Evolutionary conservation across 2,888 invertebrate species (phyloP), one percentile per base, ranked within the genome.

Genomic region (Dynastes maya): DNA sequence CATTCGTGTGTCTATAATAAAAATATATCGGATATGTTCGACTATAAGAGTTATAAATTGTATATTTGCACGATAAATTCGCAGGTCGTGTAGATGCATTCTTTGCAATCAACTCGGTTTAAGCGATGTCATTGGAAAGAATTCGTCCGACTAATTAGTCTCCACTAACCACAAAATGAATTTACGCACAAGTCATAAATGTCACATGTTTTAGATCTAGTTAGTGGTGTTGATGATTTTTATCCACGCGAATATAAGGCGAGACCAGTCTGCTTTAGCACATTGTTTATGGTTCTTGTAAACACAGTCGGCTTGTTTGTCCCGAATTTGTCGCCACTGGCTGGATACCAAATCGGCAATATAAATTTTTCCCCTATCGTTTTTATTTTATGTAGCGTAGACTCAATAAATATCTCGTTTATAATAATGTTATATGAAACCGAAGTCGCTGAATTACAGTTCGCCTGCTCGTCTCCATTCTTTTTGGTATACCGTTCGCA

Each of bases 251-350:
- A 87, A 84, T 84, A 83, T 84, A 81, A 85, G 86, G 86, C 85
- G 86, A 85, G 84, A 82, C 84, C 84, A 84, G 83, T 83, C 82
- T 79, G 40, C 22, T 79, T 79, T 78, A 82, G 81, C 80, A 78
- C 78, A 80, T 85, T 84, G 81, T 86, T 87, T 86, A 86, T 86
- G 86, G 83, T 84, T 85, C 85, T 82, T 85, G 84, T 84, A 85
- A 86, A 86, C 85, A 85, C 84, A 80, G 85, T 74, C 86, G 86
- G 85, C 84, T 84, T 86, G 86, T 86, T 86, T 86, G 86, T 85
- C 85, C 84, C 84, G 84, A 87, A 87, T 87, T 87, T 87, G 86
- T 87, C 86, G 85, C 86, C 86, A 84, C 84, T 85, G 86, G 86
- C 86, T 86, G 85, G 85, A 53, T 70, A 70, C 70, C 70, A 70